These are phyloP conservation scores for Eilema depressum DNA, from an alignment of 2,888 invertebrate species.

Conservation along the genomic window DNA sequence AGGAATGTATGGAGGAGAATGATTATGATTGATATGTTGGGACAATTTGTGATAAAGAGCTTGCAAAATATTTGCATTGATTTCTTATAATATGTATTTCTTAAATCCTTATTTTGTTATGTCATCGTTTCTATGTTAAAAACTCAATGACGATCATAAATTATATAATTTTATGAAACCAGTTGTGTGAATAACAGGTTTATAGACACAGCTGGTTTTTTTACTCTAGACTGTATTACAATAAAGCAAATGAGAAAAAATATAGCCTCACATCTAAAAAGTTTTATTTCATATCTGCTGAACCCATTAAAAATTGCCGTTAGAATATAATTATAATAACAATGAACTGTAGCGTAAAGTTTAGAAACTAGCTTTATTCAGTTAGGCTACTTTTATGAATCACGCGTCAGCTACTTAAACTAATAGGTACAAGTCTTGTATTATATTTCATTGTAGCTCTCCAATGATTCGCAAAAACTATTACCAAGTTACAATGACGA, in stretches of 20 bases:
- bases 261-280: not conserved
- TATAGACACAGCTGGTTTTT: not conserved
- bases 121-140: not conserved
- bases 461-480: not conserved
- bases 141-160: not conserved
- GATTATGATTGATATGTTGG: too few species aligned
- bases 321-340: slow-evolving; percentile 19
- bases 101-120: not conserved
- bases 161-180: slow-evolving; percentile 1
- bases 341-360: not conserved
- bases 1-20: not conserved
- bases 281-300: not conserved
- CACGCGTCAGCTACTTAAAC: not conserved
- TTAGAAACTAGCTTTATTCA: not conserved
- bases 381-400: not conserved
- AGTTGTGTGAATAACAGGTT: not conserved
- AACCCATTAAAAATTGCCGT: not conserved
- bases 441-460: not conserved
- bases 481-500: not conserved
- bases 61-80: not conserved
- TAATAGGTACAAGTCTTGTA: too few species aligned
- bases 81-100: not conserved
- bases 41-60: not conserved
- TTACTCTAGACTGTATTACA: not conserved
- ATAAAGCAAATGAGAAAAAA: not conserved